Conservation (phyloP, 2,113 vertebrate genomes). For the Gymnorhina tibicen region DNA sequence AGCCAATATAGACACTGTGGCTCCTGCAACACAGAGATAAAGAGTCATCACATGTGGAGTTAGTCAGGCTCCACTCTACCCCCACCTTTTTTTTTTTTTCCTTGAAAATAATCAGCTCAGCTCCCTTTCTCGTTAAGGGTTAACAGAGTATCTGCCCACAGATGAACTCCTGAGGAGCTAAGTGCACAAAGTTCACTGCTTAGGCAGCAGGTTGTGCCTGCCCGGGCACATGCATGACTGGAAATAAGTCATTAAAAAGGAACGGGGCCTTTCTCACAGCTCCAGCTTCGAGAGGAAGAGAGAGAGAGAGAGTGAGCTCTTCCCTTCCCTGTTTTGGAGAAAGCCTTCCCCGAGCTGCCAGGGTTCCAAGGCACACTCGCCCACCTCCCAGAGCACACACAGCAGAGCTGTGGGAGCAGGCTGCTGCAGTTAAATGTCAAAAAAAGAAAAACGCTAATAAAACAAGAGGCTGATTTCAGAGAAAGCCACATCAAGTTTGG, state of each 20-base stretch:
- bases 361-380: neutral
- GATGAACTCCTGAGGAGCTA: neutral
- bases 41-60: neutral
- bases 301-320: neutral
- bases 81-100: accelerated
- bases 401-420: neutral
- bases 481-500: neutral
- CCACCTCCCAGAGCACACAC: neutral
- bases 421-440: neutral
- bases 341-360: neutral
- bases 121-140: neutral
- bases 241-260: neutral
- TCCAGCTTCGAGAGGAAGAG: neutral
- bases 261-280: neutral
- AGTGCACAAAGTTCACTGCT: constrained; percentile 32
- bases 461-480: neutral
- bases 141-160: neutral
- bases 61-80: neutral
- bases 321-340: neutral
- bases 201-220: neutral
- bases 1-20: neutral
- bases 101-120: neutral
- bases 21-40: neutral
- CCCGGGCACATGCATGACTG: neutral
- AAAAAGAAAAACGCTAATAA: neutral